Evolutionary conservation across 2,113 vertebrate species (phyloP).

Genomic region (Nannospalax galili): DNA sequence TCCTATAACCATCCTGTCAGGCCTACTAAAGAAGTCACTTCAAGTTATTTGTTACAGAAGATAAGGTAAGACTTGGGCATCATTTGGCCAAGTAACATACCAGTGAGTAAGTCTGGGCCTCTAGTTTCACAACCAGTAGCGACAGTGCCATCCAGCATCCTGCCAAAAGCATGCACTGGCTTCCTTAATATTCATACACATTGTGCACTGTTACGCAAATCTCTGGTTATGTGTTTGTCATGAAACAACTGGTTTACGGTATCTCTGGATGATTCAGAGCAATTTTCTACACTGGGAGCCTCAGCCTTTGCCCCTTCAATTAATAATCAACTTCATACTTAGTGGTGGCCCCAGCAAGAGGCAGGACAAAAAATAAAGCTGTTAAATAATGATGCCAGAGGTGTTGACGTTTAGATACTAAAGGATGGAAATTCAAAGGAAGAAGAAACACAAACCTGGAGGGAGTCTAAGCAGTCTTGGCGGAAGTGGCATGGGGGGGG

Average conservation of each 20-base stretch:
- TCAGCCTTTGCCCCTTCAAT: background rate
- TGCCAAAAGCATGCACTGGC: background rate
- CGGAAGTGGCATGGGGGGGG: background rate
- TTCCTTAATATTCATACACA: conserved; percentile 10
- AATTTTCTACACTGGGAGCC: background rate
- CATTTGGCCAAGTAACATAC: background rate
- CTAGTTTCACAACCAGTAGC: background rate
- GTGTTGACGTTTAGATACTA: background rate
- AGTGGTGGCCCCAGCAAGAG: background rate
- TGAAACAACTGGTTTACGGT: background rate
- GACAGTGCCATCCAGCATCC: background rate
- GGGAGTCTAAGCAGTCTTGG: background rate
- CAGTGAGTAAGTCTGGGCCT: background rate
- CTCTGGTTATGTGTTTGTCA: background rate
- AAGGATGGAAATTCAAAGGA: background rate
- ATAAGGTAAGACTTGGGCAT: background rate
- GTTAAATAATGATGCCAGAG: background rate
- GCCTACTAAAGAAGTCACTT: background rate
- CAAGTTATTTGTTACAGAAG: background rate
- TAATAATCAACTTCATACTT: background rate
- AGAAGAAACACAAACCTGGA: background rate
- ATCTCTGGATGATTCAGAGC: background rate
- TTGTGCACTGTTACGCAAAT: background rate
- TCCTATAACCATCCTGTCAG: background rate
- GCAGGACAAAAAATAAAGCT: background rate